These are phyloP conservation scores for Spermophilus dauricus DNA, from an alignment of 2,113 vertebrate genomes.

Conservation along the genomic window DNA sequence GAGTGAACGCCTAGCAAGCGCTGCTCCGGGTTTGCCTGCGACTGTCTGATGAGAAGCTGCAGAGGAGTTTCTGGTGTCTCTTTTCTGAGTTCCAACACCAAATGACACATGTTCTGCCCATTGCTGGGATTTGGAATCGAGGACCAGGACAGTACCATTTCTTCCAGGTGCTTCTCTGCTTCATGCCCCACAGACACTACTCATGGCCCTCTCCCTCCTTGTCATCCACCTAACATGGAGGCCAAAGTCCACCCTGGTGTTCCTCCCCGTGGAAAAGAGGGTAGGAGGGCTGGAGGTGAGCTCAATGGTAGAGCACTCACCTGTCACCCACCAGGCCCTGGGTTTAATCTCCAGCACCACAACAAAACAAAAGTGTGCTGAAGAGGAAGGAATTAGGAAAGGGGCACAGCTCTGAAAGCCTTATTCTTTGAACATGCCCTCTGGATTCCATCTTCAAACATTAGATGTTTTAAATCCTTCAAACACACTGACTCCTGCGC, in stretches of 20 bases:
- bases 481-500: neutral
- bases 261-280: neutral
- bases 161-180: neutral
- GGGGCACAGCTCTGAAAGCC: neutral
- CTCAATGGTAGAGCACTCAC: neutral
- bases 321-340: neutral
- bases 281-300: neutral
- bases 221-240: neutral
- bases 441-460: neutral
- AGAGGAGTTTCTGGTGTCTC: neutral
- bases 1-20: neutral
- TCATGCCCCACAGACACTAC: neutral
- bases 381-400: neutral
- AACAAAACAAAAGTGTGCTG: fast-evolving
- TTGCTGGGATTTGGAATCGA: neutral
- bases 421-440: neutral
- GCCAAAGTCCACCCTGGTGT: neutral
- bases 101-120: neutral
- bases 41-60: neutral
- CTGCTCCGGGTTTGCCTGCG: neutral
- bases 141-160: neutral
- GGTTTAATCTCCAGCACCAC: neutral
- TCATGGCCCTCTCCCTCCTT: neutral
- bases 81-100: neutral
- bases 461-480: neutral